Percentiles rank a stretch among this genome's conserved stretches.
These are phyloP conservation scores for Thera obeliscata DNA, from an alignment of 2,888 invertebrate species.

Conservation along the genomic window DNA sequence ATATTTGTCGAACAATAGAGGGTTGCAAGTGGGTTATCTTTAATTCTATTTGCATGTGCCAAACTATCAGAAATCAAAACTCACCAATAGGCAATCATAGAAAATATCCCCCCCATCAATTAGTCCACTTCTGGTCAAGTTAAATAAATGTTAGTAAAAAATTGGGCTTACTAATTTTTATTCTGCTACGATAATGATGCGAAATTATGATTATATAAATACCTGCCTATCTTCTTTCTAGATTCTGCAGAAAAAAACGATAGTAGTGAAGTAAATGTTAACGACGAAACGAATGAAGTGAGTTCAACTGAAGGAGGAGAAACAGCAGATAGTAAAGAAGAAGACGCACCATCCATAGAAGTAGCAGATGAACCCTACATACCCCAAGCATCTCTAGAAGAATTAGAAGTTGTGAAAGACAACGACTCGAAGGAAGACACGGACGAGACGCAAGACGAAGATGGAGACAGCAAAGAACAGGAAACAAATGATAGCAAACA, in stretches of 20 bases:
- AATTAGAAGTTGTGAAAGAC: constrained; percentile 62
- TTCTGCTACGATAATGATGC: no score
- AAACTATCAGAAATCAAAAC: no score
- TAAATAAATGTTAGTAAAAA: no score
- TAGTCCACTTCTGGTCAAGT: no score
- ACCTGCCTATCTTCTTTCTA: constrained; percentile 47
- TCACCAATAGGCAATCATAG: no score
- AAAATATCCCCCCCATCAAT: no score
- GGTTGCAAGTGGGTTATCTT: no score
- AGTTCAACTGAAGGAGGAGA: constrained; percentile 70
- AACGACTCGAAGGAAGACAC: constrained; percentile 72
- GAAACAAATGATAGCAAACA: constrained; percentile 52
- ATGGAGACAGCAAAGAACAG: constrained; percentile 66
- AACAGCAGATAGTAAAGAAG: constrained; percentile 61
- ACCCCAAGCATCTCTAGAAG: constrained; percentile 77
- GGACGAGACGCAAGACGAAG: constrained; percentile 62
- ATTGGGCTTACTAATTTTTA: no score
- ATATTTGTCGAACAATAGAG: no score
- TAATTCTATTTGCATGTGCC: no score
- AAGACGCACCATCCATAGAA: constrained; percentile 71
- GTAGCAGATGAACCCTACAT: constrained; percentile 80
- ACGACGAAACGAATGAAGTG: constrained; percentile 74
- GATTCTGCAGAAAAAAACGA: constrained; percentile 80
- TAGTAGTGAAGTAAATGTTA: constrained; percentile 79
- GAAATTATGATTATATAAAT: not conserved